Base-by-base conservation (phyloP, 2,888 invertebrate genomes). In the Micropterix aruncella region DNA sequence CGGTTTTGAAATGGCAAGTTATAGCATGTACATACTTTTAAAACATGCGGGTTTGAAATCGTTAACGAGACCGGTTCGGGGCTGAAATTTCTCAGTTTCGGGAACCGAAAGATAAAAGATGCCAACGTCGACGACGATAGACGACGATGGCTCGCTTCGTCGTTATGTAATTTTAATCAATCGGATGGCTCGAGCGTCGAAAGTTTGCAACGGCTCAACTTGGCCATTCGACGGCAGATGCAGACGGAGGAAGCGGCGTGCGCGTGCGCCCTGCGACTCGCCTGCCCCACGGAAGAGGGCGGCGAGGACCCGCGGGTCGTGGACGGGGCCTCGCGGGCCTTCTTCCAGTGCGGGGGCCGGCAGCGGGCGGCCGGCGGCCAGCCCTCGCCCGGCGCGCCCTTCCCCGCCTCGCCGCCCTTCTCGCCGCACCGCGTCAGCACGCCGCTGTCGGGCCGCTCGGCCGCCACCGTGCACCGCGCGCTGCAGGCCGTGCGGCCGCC, bases 241-340 rank as follows among this genome's bases (percentile, higher is more conserved):
- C 86, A 89, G 57, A 81, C 79, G 42, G 80, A 83, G 46, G 81
- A 87, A 44, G 92, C 95, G 62, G 93, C 92, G 0, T 94, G 92
- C 61, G 89, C 89, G 1, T 90, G 88, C 37, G 85, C 89, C 44
- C 68, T 95, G 39, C 79, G 88, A 52, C 63, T 96, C 46, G 92
- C 94, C 0, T 92, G 91, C 47, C 79, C 27, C 27, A 7, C 85
- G 44, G 77, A 67, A 40, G 50, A 59, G 2, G 51, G 56, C 2
- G 56, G 60, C 44, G 61, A 62, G 36, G 70, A 70, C 52, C 55
- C 60, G 19, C 81, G 88, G 48, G 69, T 87, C 2, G 78, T 83
- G 41, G 85, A 92, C 56, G 86, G 89, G 83, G 94, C 95, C 0
- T 83, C 90, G 0, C 79, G 90, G 53, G 92, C 94, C 0, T 92